Percentiles rank a stretch among this genome's conserved stretches.
Conservation (phyloP, 2,797 vertebrate genomes). For the Rhinella marina region DNA sequence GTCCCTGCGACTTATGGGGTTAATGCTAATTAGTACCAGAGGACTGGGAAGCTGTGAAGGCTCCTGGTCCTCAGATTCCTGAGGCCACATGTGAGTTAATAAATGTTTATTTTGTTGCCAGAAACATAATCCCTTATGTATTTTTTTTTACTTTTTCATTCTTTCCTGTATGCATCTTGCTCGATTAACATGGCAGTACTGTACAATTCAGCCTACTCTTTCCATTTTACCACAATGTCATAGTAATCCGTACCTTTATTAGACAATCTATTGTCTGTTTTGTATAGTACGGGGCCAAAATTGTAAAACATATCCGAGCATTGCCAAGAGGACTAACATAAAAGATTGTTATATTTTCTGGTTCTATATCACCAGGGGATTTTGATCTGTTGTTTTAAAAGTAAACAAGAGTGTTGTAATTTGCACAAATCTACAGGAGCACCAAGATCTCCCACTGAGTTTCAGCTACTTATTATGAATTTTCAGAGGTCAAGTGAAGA, state of each 20-base stretch:
- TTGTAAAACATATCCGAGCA: slow-evolving; percentile 13
- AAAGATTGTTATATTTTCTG: slow-evolving; percentile 39
- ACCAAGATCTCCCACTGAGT: slow-evolving; percentile 48
- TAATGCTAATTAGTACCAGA: too few relatives aligned
- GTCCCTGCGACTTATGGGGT: too few relatives aligned
- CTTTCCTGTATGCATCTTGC: neutral
- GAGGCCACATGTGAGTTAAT: neutral
- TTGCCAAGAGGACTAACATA: slow-evolving; percentile 40
- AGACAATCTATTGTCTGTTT: slow-evolving; percentile 16
- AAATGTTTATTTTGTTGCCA: neutral
- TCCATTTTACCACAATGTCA: slow-evolving; percentile 5
- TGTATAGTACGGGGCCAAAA: slow-evolving; percentile 8
- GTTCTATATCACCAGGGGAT: slow-evolving; percentile 30
- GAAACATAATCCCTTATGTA: neutral
- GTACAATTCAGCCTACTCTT: slow-evolving; percentile 32
- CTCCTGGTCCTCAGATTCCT: too few relatives aligned
- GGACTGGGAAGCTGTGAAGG: too few relatives aligned
- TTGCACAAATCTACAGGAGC: slow-evolving; percentile 53
- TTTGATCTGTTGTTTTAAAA: slow-evolving; percentile 57
- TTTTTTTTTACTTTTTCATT: neutral
- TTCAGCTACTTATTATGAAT: slow-evolving; percentile 60
- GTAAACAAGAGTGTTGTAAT: slow-evolving; percentile 47
- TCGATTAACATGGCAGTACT: neutral
- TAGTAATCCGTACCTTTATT: slow-evolving; percentile 33
- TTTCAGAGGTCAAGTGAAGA: slow-evolving; percentile 59